Evolutionary conservation across 2,888 invertebrate genomes (phyloP).

Genomic region (Balanococcus diminutus): DNA sequence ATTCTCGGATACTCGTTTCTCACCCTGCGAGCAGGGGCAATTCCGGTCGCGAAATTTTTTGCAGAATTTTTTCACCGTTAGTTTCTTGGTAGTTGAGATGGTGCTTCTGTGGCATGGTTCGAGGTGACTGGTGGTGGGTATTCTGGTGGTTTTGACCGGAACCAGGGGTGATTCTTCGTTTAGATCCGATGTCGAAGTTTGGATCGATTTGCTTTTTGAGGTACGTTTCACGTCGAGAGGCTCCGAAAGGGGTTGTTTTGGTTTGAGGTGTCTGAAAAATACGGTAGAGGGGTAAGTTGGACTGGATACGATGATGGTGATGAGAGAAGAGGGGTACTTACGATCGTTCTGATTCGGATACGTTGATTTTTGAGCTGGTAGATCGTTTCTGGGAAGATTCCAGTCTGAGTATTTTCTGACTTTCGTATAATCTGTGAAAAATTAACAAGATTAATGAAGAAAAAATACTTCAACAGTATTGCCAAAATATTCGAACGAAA

Average conservation of each 20-base stretch:
- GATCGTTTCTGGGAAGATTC: conserved; percentile 47
- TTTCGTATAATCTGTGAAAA: conserved; percentile 57
- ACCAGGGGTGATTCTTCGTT: neutral
- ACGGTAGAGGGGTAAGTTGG: too few species aligned
- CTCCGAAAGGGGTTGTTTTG: neutral
- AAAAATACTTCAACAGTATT: too few species aligned
- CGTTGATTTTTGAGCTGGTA: neutral
- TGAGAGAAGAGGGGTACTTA: neutral
- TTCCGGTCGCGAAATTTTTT: neutral
- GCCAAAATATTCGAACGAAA: neutral
- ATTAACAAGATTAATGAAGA: neutral
- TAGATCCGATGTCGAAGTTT: conserved; percentile 9
- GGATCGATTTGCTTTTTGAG: neutral
- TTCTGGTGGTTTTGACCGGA: neutral
- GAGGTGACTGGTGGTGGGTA: neutral
- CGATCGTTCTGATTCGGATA: neutral
- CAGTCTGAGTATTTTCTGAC: conserved; percentile 58
- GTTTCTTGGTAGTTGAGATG: neutral
- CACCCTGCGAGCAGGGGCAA: neutral
- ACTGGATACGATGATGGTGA: too few species aligned
- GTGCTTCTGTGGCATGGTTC: neutral
- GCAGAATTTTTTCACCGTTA: neutral
- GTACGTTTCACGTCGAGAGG: neutral
- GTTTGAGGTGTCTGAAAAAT: neutral
- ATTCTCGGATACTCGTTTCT: neutral